Percentiles rank a stretch among this genome's conserved stretches.
Evolutionary conservation across 2,113 vertebrate genomes (phyloP).

Genomic region (Pedetes capensis): DNA sequence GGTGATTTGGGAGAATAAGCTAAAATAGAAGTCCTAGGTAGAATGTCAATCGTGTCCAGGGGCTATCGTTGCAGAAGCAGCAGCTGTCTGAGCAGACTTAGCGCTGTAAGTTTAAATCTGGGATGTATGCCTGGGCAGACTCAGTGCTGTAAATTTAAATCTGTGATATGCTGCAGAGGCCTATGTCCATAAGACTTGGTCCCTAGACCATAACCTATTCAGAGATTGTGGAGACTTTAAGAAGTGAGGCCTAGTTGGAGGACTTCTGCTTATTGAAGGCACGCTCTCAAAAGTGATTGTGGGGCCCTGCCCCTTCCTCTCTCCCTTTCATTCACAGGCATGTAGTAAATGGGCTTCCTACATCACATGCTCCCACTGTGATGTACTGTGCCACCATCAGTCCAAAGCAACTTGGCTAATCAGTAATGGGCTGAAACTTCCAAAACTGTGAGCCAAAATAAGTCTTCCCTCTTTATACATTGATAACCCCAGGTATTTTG

Average conservation of each 20-base stretch:
- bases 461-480: neutral
- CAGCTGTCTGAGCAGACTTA: neutral
- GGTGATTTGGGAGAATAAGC: neutral
- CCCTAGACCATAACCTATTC: neutral
- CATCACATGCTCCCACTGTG: neutral
- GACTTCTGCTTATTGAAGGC: neutral
- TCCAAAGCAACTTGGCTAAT: neutral
- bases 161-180: neutral
- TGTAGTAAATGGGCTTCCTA: neutral
- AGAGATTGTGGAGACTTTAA: neutral
- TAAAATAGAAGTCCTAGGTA: neutral
- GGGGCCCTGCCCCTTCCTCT: neutral
- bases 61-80: neutral
- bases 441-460: neutral
- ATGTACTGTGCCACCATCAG: neutral
- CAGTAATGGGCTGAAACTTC: neutral
- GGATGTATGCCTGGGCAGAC: neutral
- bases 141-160: neutral
- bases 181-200: neutral
- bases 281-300: neutral
- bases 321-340: neutral
- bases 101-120: neutral
- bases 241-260: neutral
- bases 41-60: neutral
- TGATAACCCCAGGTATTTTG: neutral